These are phyloP conservation scores for Dasypogon diadema DNA, from an alignment of 2,888 invertebrate species.

Conservation along the genomic window DNA sequence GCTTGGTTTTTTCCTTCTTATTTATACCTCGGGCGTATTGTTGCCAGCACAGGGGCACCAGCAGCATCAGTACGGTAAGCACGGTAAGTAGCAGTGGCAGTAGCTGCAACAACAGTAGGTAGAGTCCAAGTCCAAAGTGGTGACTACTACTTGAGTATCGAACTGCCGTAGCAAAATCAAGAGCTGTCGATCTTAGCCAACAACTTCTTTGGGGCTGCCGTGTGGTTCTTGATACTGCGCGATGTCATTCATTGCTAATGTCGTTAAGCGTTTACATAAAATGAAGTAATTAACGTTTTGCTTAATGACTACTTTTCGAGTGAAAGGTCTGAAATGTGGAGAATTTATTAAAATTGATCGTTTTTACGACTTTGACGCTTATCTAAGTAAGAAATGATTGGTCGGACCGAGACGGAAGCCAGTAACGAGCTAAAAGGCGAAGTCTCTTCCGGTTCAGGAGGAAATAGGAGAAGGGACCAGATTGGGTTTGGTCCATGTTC, in stretches of 20 bases:
- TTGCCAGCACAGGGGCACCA: neutral
- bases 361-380: slow-evolving; percentile 24
- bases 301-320: slow-evolving; percentile 41
- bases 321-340: slow-evolving; percentile 44
- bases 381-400: neutral
- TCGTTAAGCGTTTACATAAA: slow-evolving; percentile 44
- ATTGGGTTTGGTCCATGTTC: neutral
- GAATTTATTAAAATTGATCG: slow-evolving; percentile 47
- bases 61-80: neutral
- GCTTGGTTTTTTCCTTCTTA: slow-evolving; percentile 16
- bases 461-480: neutral
- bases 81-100: neutral
- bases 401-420: slow-evolving; percentile 7
- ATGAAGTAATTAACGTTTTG: slow-evolving; percentile 50
- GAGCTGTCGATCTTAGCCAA: slow-evolving; percentile 36
- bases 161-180: slow-evolving; percentile 12
- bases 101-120: neutral
- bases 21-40: slow-evolving; percentile 18
- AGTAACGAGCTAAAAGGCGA: slow-evolving; percentile 5
- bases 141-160: too few species aligned
- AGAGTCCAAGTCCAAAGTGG: neutral
- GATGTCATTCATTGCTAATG: slow-evolving; percentile 44
- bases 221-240: slow-evolving; percentile 13
- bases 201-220: slow-evolving; percentile 43
- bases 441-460: slow-evolving; percentile 18